These are phyloP conservation scores for Phyllotis vaccarum DNA, from an alignment of 2,797 vertebrate species.

Conservation along the genomic window DNA sequence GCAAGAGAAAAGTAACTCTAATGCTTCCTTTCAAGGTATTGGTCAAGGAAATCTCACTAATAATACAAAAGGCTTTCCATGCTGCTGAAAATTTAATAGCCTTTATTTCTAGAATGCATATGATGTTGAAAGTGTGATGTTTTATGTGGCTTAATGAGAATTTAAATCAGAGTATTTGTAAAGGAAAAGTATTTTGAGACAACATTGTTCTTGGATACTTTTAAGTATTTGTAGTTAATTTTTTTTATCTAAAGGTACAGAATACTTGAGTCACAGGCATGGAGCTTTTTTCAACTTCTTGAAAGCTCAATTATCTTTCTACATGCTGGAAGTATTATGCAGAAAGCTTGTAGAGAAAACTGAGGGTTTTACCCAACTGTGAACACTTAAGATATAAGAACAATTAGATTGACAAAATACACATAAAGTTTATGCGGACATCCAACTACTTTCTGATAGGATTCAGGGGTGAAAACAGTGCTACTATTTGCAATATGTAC, in stretches of 20 bases:
- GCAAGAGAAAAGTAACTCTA: not conserved
- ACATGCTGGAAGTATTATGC: not conserved
- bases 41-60: not conserved
- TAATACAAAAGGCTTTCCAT: constrained; percentile 52
- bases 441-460: not conserved
- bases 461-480: not conserved
- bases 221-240: not conserved
- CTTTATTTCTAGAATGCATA: constrained; percentile 59
- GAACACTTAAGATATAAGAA: not conserved
- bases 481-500: not conserved
- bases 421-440: not conserved
- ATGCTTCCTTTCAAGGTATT: not conserved
- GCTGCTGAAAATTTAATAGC: constrained; percentile 65
- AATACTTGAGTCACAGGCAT: not conserved
- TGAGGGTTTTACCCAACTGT: not conserved
- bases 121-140: constrained; percentile 49
- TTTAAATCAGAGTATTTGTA: constrained; percentile 75
- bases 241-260: not conserved
- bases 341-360: not conserved
- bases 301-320: not conserved
- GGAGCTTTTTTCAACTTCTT: not conserved
- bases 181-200: constrained; percentile 59
- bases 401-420: not conserved
- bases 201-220: no score
- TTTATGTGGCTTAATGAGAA: constrained; percentile 66